phyloP scores from a whole-genome alignment of 1,140 invertebrate species.

The Formica selysi region DNA sequence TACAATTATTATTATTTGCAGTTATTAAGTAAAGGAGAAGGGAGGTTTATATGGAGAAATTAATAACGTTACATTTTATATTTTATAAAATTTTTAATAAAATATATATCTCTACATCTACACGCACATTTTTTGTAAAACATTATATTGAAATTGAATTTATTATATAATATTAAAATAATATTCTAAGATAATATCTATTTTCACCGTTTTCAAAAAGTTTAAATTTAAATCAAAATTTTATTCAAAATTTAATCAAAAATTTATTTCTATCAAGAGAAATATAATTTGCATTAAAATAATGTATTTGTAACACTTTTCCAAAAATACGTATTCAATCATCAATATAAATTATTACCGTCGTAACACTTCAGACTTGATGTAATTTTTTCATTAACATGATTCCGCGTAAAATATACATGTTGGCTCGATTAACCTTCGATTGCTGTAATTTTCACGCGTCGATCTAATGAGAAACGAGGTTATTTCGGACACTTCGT shows the following conservation, averaged over 20 bases:
- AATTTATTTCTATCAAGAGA: conserved; percentile 14
- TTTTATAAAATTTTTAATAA: neutral
- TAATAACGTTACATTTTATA: neutral
- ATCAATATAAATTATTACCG: conserved; percentile 21
- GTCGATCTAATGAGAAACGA: conserved; percentile 55
- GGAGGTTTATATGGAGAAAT: neutral
- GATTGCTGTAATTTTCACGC: conserved; percentile 58
- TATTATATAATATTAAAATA: neutral
- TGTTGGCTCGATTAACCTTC: conserved; percentile 34
- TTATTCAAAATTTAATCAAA: conserved; percentile 8
- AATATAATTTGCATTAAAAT: neutral
- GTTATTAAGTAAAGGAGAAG: neutral
- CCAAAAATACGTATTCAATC: neutral
- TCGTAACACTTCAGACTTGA: neutral
- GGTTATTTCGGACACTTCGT: conserved; percentile 52
- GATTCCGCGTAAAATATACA: conserved; percentile 11
- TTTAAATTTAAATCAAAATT: neutral
- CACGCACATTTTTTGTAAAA: no score
- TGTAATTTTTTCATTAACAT: conserved; percentile 59
- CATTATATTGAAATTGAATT: neutral
- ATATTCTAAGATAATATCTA: neutral
- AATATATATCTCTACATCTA: neutral
- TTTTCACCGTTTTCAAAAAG: neutral
- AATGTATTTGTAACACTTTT: neutral
- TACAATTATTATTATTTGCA: neutral